These are phyloP conservation scores for Cossypha heuglini DNA, from an alignment of 2,797 vertebrate species.

Conservation along the genomic window DNA sequence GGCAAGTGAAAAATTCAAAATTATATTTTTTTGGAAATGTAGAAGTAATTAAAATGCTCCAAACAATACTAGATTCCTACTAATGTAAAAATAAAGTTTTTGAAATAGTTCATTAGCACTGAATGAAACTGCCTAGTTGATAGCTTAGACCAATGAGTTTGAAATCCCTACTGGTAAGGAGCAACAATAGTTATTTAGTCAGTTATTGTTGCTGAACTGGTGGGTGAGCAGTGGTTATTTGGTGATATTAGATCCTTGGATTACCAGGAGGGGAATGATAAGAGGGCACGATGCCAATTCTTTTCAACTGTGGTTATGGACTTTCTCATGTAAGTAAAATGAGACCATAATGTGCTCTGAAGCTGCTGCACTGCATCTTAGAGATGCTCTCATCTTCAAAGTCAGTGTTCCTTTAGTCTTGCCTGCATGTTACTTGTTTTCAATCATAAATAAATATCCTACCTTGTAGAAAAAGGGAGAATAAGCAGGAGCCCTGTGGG, in stretches of 20 bases:
- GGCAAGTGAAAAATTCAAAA: not conserved
- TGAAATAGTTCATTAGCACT: not conserved
- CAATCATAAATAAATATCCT: not conserved
- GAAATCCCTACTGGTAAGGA: not conserved
- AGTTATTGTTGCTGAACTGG: not conserved
- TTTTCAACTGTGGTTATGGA: not conserved
- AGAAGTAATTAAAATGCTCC: not conserved
- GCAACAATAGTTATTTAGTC: not conserved
- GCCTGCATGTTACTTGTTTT: not conserved
- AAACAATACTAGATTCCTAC: not conserved
- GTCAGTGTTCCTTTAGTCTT: not conserved
- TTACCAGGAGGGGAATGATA: not conserved
- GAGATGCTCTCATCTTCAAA: not conserved
- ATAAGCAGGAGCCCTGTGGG: not conserved
- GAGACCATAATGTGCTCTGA: not conserved
- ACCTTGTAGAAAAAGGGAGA: not conserved
- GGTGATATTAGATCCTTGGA: not conserved
- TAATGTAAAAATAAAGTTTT: not conserved
- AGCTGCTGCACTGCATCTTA: not conserved
- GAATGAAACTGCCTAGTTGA: not conserved
- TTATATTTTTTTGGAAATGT: not conserved
- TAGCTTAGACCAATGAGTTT: not conserved
- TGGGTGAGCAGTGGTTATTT: not conserved
- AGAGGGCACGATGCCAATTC: not conserved
- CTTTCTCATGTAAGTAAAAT: not conserved